Conservation (phyloP, 1,140 invertebrate species). For the Papilio helenus region DNA sequence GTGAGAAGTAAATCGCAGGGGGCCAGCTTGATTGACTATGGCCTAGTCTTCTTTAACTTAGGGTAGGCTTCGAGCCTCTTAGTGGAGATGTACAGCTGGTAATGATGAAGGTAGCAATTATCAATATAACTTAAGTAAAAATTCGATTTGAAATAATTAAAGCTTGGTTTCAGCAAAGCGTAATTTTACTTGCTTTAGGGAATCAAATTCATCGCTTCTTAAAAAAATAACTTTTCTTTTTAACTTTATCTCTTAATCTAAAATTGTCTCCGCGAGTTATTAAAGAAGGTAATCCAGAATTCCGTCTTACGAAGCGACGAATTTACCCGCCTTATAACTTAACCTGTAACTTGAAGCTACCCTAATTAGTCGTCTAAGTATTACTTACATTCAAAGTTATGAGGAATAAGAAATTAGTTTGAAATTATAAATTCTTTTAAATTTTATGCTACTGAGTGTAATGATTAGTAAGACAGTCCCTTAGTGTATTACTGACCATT, state of each 20-base stretch:
- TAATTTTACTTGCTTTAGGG: background rate
- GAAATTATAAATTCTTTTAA: background rate
- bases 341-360: constrained; percentile 29
- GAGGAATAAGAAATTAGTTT: constrained; percentile 28
- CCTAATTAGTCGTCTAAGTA: constrained; percentile 33
- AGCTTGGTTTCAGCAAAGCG: background rate
- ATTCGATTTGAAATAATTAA: background rate
- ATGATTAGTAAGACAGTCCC: too few relatives aligned
- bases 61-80: too few relatives aligned
- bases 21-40: too few relatives aligned
- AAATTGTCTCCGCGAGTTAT: constrained; percentile 34
- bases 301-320: constrained; percentile 28
- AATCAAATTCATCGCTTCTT: constrained; percentile 27
- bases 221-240: constrained; percentile 30
- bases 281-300: constrained; percentile 33
- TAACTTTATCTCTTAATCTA: constrained; percentile 37
- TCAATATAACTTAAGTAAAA: too few relatives aligned
- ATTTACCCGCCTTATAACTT: constrained; percentile 29
- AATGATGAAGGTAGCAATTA: too few relatives aligned
- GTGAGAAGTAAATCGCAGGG: too few relatives aligned
- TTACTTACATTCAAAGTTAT: constrained; percentile 34
- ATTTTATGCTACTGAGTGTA: background rate
- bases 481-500: too few relatives aligned
- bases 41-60: too few relatives aligned
- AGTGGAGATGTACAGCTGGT: too few relatives aligned